These are phyloP conservation scores for Melanotaenia duboulayi DNA, from an alignment of 2,113 vertebrate genomes.

Conservation along the genomic window DNA sequence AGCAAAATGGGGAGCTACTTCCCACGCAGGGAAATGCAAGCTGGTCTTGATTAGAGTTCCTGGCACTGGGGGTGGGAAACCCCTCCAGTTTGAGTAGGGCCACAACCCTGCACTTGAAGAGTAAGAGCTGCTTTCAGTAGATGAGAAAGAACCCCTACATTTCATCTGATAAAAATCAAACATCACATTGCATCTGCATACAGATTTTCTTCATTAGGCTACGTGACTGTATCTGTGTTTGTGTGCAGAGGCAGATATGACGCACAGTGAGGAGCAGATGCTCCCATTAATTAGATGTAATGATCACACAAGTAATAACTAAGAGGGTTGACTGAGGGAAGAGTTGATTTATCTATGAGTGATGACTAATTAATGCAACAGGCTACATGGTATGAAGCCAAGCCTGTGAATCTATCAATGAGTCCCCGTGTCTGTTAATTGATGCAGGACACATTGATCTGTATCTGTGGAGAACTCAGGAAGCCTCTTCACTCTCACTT, in stretches of 20 bases:
- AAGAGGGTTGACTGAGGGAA: constrained; percentile 51
- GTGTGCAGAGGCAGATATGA: constrained; percentile 19
- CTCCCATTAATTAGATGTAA: constrained; percentile 72
- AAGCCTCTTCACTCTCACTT: constrained; percentile 11
- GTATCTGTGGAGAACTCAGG: constrained; percentile 13
- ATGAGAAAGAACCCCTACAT: constrained; percentile 21
- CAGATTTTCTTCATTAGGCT: not conserved
- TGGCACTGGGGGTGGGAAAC: constrained; percentile 59
- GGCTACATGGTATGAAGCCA: constrained; percentile 21
- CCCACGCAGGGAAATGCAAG: constrained; percentile 64
- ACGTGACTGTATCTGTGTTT: constrained; percentile 2
- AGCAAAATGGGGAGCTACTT: constrained; percentile 41
- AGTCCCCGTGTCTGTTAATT: constrained; percentile 29
- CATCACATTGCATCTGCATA: not conserved
- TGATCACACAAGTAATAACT: constrained; percentile 66
- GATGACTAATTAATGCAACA: constrained; percentile 56
- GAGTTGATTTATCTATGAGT: constrained; percentile 51
- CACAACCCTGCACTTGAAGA: constrained; percentile 9
- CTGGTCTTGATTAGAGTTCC: constrained; percentile 72
- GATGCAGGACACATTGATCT: constrained; percentile 31
- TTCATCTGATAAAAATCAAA: constrained; percentile 23
- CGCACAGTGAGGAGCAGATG: constrained; percentile 58
- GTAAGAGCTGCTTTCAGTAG: not conserved
- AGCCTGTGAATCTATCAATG: constrained; percentile 34
- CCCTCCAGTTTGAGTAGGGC: constrained; percentile 35